Base-by-base conservation (phyloP, 2,797 vertebrate species). In the Toxotes lorentzi region DNA sequence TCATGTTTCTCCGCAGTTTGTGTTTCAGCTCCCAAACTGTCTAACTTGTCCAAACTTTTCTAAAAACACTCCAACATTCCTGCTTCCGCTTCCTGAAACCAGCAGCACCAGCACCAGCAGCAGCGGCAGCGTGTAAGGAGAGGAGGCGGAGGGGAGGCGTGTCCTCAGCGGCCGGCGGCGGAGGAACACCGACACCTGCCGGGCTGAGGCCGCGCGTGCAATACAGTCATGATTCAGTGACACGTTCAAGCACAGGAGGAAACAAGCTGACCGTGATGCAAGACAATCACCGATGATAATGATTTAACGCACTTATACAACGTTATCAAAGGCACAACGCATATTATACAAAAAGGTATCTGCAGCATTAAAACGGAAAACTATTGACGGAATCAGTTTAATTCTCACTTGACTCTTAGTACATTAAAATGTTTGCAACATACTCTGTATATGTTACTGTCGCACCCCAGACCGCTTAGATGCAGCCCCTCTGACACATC, bases 61-160 rank as follows among this genome's bases (percentile, higher is more conserved):
- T 81, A 81, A 79, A 87, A 82, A 84, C 72, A 79, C 76, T 81
- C 88, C 84, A 72, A 82, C 81, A 91, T 91, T 91, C 92, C 91
- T 85, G 84, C 91, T 94, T 94, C 93, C 93, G 93, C 93, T 94
- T 94, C 93, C 93, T 93, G 84, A 87, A 90, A 84, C 27, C 81
- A 74, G 75, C 78, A 47, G 76, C 75, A 24, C 43, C 40, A 41
- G 59, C 48, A 17, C 51, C 51, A 38, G 50, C 53, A n/a, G 71
- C 64, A 13, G 77, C 71, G n/a, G 71, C 69, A 24, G 67, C 66
- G 32, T 61, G 81, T 54, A 69, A 59, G 47, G 8, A 54, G 60
- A 24, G 63, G 68, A 27, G 72, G 70, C 16, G 70, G 35, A 12
- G 50, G 27, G 69, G 80, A 56, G 86, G 87, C 48, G 90, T 67